Evolutionary conservation across 2,888 invertebrate genomes (phyloP), one percentile per base, ranked within the genome.

Genomic region (Cheilosia impressa): DNA sequence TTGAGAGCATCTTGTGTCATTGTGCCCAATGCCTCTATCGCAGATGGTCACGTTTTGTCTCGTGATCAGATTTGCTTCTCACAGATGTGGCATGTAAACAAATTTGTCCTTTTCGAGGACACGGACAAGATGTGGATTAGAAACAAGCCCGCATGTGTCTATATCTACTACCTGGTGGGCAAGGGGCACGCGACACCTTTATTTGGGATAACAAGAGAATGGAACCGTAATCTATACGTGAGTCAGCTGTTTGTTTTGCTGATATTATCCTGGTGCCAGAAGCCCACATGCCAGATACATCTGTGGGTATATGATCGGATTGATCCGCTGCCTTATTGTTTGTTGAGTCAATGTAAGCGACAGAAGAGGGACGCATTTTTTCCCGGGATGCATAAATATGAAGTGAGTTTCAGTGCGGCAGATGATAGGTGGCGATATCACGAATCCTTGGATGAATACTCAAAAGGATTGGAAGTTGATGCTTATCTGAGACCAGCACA

Each of bases 141-240:
- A 60, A 45, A 22, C 34, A 31, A 50, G 43, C 62, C 71, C 38
- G 60, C 52, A 72, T 72, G 17, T 4, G 22, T 1, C 6, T 27
- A n/a, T 7, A 17, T 45, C 17, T 7, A 17, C 58, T 72, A 80
- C 75, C 68, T 75, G 68, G 17, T 47, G 45, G 6, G 4, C 4
- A 43, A 41, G 53, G 65, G 65, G 47, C 81, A 82, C 76, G 76
- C 76, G 81, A 82, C 65, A 76, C 58, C 53, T 71, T 65, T 65
- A n/a, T n/a, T n/a, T n/a, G n/a, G n/a, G n/a, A n/a, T n/a, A n/a
- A n/a, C n/a, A n/a, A 9, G 41, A 52, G 63, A 34, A 34, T 2
- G 22, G n/a, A 50, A 19, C 3, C 50, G 24, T 45, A 1, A 38
- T 31, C 10, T 45, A 31, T 31, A 43, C 22, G 45, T 71, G 71